A percentile compares a stretch with the other conserved stretches of the same genome.
These are phyloP conservation scores for Acrocephalus kingi DNA, from an alignment of 2,113 vertebrate genomes.

Conservation along the genomic window DNA sequence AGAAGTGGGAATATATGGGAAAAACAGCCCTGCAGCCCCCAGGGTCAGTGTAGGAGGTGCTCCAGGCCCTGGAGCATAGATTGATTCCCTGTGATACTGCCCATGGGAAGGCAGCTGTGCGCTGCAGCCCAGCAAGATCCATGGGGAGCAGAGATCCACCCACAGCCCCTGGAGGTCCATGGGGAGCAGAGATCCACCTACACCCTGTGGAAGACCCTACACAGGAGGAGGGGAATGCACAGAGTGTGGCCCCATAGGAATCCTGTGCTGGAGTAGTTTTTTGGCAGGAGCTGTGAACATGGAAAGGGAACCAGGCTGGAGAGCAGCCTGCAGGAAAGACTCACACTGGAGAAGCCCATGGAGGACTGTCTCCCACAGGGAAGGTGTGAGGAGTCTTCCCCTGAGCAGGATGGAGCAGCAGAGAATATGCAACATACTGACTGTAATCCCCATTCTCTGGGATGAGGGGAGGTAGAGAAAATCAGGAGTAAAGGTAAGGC, in stretches of 20 bases:
- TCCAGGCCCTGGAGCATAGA: background rate
- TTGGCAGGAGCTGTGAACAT: background rate
- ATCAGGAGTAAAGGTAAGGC: background rate
- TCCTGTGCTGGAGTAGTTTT: background rate
- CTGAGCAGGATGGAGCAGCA: background rate
- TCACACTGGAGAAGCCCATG: accelerated
- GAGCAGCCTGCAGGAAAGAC: background rate
- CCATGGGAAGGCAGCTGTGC: background rate
- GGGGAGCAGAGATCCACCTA: background rate
- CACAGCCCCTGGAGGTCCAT: background rate
- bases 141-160: background rate
- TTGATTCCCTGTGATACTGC: background rate
- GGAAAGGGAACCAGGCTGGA: background rate
- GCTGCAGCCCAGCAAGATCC: background rate
- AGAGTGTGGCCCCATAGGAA: background rate
- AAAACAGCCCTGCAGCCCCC: background rate
- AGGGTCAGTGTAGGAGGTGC: background rate
- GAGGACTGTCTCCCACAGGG: background rate
- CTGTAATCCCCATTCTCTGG: background rate
- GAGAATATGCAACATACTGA: background rate
- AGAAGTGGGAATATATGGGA: background rate
- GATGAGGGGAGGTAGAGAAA: background rate
- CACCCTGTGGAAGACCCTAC: background rate
- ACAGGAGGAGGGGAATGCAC: background rate
- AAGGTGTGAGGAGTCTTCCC: background rate